These are phyloP conservation scores for Caerostris darwini DNA, from an alignment of 1,140 invertebrate species.

Conservation along the genomic window DNA sequence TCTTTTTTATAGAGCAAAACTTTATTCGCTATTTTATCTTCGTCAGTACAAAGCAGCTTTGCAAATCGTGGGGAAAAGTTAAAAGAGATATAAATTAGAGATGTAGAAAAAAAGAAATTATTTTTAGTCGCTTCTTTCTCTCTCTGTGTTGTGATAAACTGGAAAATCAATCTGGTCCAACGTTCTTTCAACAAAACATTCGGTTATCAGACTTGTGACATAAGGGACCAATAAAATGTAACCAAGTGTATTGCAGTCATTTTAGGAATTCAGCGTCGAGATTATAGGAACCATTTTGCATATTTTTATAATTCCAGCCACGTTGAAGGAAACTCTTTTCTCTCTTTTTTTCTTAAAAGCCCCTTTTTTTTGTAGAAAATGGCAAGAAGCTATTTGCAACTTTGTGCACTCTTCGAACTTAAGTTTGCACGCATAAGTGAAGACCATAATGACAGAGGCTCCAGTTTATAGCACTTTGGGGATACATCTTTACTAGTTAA, in stretches of 20 bases:
- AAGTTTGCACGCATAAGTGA: background rate
- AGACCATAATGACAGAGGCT: background rate
- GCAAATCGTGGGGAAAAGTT: background rate
- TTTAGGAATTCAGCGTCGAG: background rate
- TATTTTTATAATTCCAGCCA: background rate
- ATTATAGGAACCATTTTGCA: constrained; percentile 5
- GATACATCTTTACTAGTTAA: constrained; percentile 44
- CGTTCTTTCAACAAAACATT: constrained; percentile 16
- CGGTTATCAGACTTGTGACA: background rate
- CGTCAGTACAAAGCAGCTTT: constrained; percentile 1
- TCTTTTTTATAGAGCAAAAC: background rate
- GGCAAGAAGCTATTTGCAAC: background rate
- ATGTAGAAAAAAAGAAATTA: constrained; percentile 23
- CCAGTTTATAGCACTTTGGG: constrained; percentile 54
- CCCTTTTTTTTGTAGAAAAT: background rate
- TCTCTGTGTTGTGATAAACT: constrained; percentile 48
- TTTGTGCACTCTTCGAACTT: background rate
- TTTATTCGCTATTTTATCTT: constrained; percentile 22
- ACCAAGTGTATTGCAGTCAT: background rate
- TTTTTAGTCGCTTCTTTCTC: constrained; percentile 29
- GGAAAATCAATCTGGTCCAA: background rate
- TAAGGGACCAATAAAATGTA: constrained; percentile 22
- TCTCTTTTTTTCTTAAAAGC: background rate
- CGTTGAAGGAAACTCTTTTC: background rate
- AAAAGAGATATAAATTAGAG: constrained; percentile 43